Base-by-base conservation (phyloP, 2,888 invertebrate species). In the Embidobia sp. region DNA sequence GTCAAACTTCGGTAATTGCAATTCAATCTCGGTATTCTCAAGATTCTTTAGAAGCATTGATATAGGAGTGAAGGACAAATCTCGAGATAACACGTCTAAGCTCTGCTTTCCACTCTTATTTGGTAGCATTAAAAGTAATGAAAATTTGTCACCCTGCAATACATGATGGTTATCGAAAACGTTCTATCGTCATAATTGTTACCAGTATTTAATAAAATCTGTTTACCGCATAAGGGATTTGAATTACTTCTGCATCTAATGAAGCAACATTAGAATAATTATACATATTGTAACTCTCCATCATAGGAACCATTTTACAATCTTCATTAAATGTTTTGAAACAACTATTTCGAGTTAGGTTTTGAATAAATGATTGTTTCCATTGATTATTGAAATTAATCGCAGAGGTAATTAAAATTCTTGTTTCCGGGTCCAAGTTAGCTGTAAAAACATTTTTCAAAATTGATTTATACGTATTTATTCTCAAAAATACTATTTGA, bases 311-410 rank as follows among this genome's bases (percentile, higher is more conserved):
- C 79, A 92, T 91, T 69, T 91, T 91, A 84, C 94, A 94, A 79
- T 92, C 92, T 0, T 90, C 90, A 37, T 90, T 91, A 7, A 92
- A 92, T 69, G 92, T 91, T 84, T 93, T 91, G 90, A 96, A 96
- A 73, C 93, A 92, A 29, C 92, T 92, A 1, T 90, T 84, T 53
- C 82, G 84, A 0, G 94, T 94, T 11, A 85, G 81, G 1, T 84
- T 86, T 7, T 88, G 86, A 72, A 93, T 92, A 85, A 96, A 96
- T 0, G 93, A 90, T 18, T 91, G 91, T 74, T 93, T 91, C 96
- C 96, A 96, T 7, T 92, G 92, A n/a, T 95, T 95, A 78, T 94
- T 94, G 91, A 95, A 95, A 87, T 94, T 95, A 83, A 96, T 90
- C 0, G 94, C 94, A 82, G 95, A 95, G 81, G 95, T 94, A 46